Evolutionary conservation across 2,113 vertebrate genomes (phyloP).

Genomic region (Brachionichthys hirsutus): DNA sequence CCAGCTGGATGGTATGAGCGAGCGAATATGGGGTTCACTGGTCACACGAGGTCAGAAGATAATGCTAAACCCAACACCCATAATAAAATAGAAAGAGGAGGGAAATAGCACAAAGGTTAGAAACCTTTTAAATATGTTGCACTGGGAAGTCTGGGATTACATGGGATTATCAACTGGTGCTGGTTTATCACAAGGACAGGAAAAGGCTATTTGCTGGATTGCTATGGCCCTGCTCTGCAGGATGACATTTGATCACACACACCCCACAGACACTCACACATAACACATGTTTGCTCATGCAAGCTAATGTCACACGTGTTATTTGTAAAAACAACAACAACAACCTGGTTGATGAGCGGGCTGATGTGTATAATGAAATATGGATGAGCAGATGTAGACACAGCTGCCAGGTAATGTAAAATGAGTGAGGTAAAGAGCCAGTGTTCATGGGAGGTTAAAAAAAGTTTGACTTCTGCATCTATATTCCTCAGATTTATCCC

Average conservation of each 20-base stretch:
- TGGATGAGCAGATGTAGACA: constrained; percentile 14
- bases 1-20: too few species aligned
- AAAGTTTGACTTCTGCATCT: not conserved
- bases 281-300: not conserved
- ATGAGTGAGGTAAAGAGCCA: constrained; percentile 8
- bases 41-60: not conserved
- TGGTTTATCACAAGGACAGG: constrained; percentile 3
- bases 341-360: constrained; percentile 1
- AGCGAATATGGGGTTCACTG: too few species aligned
- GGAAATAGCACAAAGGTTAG: not conserved
- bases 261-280: not conserved
- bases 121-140: not conserved
- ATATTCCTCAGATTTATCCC: constrained; percentile 7
- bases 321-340: not conserved
- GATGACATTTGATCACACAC: constrained; percentile 8
- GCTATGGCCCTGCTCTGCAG: not conserved
- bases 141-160: too few species aligned
- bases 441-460: not conserved
- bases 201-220: constrained; percentile 22
- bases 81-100: not conserved
- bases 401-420: not conserved
- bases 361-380: constrained; percentile 18
- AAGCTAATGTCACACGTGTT: constrained; percentile 5
- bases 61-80: not conserved
- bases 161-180: not conserved